Evolutionary conservation across 2,888 invertebrate genomes (phyloP).

Genomic region (Trissolcus brochymenae): DNA sequence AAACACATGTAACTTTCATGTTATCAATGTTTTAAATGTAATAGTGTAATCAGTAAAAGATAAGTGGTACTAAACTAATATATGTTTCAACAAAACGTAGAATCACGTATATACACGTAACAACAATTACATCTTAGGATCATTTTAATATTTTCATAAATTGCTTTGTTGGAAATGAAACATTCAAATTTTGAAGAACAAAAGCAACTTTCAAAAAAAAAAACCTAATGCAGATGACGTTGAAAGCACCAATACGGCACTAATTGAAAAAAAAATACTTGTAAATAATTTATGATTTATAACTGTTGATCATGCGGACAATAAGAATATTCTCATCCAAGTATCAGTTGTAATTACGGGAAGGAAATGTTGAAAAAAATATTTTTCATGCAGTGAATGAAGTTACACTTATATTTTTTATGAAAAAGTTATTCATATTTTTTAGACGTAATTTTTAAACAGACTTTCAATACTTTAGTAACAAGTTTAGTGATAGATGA

Average conservation of each 20-base stretch:
- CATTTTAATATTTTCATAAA: too few species aligned
- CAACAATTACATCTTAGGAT: too few species aligned
- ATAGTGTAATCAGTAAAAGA: too few species aligned
- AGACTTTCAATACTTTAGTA: slow-evolving; percentile 6
- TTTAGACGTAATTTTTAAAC: slow-evolving; percentile 6
- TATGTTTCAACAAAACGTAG: too few species aligned
- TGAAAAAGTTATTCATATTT: slow-evolving; percentile 1
- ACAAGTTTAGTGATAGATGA: slow-evolving; percentile 1
- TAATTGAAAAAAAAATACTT: background rate
- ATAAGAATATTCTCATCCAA: slow-evolving; percentile 13
- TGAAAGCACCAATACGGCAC: slow-evolving; percentile 1
- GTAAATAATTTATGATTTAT: slow-evolving; percentile 10
- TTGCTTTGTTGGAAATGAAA: too few species aligned
- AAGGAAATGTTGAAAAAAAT: slow-evolving; percentile 10
- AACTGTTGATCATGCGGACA: slow-evolving; percentile 13
- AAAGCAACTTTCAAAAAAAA: too few species aligned
- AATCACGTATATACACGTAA: too few species aligned
- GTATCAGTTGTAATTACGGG: background rate
- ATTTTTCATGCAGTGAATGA: slow-evolving; percentile 26
- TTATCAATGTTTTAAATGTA: too few species aligned
- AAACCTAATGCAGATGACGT: too few species aligned
- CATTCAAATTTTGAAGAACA: too few species aligned
- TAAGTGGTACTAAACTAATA: too few species aligned
- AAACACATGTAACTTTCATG: too few species aligned
- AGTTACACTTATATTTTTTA: slow-evolving; percentile 16